Evolutionary conservation across 2,888 invertebrate species (phyloP).

Genomic region (Nemurella pictetii): DNA sequence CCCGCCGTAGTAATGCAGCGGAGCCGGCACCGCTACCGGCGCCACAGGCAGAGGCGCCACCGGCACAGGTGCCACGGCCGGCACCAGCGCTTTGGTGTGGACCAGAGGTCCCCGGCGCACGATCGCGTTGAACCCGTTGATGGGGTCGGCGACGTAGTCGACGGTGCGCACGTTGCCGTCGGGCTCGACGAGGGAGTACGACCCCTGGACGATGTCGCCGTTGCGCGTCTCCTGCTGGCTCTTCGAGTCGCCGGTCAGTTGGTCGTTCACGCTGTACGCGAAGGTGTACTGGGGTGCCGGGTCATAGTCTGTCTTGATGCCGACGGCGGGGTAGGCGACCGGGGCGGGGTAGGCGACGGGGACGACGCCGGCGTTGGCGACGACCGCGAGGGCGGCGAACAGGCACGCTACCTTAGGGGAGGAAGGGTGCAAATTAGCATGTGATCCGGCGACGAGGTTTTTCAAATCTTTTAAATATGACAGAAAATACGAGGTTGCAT

Average conservation of each 20-base stretch:
- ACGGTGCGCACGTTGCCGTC: conserved; percentile 38
- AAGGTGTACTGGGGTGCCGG: conserved; percentile 38
- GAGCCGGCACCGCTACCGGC: not conserved
- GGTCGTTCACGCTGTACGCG: conserved; percentile 37
- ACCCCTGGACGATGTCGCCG: conserved; percentile 40
- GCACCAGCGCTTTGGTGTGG: conserved; percentile 37
- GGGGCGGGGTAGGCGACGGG: conserved; percentile 23
- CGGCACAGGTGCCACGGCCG: conserved; percentile 30
- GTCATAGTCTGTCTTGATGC: conserved; percentile 34
- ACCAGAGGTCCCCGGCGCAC: conserved; percentile 45
- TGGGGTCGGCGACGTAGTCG: conserved; percentile 46
- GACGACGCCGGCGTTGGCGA: conserved; percentile 32
- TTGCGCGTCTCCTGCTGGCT: conserved; percentile 38
- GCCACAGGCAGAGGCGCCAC: not conserved
- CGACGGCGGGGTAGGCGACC: conserved; percentile 24
- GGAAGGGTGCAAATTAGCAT: too few species aligned
- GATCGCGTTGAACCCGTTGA: conserved; percentile 48
- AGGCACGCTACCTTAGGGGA: not conserved
- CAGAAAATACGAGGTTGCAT: too few species aligned
- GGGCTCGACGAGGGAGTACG: conserved; percentile 39
- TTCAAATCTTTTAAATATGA: too few species aligned
- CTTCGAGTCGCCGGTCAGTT: conserved; percentile 37
- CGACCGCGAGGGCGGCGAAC: conserved; percentile 35
- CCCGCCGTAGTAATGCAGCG: not conserved
- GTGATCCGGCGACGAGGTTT: too few species aligned